A percentile compares a stretch with the other conserved stretches of the same genome.
Evolutionary conservation across 30 jellyfish, hydroid and myxozoan species (phyloP).

Genomic region (Mastigias papua): DNA sequence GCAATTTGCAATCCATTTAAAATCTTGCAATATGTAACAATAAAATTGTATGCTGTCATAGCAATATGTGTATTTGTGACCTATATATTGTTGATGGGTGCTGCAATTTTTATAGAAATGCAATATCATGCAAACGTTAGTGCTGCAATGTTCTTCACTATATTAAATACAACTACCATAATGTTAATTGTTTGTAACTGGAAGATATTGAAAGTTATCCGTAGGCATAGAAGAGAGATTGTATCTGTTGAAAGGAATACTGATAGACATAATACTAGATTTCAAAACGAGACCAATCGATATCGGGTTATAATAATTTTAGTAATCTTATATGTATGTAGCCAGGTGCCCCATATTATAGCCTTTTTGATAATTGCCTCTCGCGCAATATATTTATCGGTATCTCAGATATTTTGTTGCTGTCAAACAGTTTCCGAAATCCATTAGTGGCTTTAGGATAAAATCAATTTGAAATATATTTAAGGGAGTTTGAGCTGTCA

Average conservation of each 20-base stretch:
- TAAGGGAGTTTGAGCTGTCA: no score
- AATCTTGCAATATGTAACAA: constrained; percentile 13
- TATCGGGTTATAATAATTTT: not conserved
- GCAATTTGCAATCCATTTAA: constrained; percentile 11
- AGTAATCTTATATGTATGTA: not conserved
- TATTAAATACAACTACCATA: not conserved
- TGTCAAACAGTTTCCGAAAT: no score
- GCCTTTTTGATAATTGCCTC: not conserved
- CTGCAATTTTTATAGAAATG: not conserved
- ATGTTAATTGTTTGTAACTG: not conserved
- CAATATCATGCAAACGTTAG: not conserved
- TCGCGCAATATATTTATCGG: no score
- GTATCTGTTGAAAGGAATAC: not conserved
- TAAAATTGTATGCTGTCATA: not conserved
- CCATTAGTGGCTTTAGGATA: no score
- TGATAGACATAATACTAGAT: not conserved
- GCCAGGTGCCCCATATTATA: not conserved
- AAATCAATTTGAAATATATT: no score
- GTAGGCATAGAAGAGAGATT: not conserved
- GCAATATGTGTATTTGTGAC: not conserved
- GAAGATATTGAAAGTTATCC: not conserved
- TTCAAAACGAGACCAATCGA: not conserved
- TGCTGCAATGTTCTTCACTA: not conserved
- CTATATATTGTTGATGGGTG: not conserved
- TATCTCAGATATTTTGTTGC: no score